Base-by-base conservation (phyloP, 2,888 invertebrate genomes). In the Empis livida region DNA sequence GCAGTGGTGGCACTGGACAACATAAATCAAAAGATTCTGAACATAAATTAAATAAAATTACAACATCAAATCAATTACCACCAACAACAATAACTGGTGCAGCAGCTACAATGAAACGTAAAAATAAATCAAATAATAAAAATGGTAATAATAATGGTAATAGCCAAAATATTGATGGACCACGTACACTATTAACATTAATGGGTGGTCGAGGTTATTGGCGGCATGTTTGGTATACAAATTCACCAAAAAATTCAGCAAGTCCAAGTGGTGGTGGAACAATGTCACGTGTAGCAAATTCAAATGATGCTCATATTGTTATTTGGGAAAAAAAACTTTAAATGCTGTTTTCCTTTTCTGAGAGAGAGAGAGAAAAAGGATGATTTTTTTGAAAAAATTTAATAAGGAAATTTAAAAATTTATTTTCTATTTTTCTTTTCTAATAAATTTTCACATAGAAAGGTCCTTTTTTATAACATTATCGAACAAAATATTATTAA, bases 191-290 rank as follows among this genome's bases (percentile, higher is more conserved):
- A 23, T 78, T 92, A 40, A 88, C 89, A 0, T 70, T 92, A 45
- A 87, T 88, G 75, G 92, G 91, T 1, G 92, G 92, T 2, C 76
- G 89, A 11, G 92, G 92, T 4, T 93, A 92, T 61, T 87, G 88
- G 82, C 74, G 87, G 47, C 86, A 86, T 59, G 78, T 82, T 15
- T 78, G 81, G 59, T 78, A 81, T 62, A 65, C 63, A 45, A 62
- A 55, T 44, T 66, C 68, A 53, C 72, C 69, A 23, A 31, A 41
- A 5, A 43, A 45, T 13, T 43, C 49, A 35, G 43, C 49, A 10
- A 43, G 32, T 30, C 32, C 49, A 8, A 44, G 45, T 3, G 46
- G 48, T 31, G 43, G 40, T 16, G 52, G 53, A 9, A 68, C 70
- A 45, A 69, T 72, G 41, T 72, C 76, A 38, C 76, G 76, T 43